Percentiles rank a stretch among this genome's conserved stretches.
Evolutionary conservation across 2,113 vertebrate species (phyloP).

Genomic region (Todiramphus saurophagus): DNA sequence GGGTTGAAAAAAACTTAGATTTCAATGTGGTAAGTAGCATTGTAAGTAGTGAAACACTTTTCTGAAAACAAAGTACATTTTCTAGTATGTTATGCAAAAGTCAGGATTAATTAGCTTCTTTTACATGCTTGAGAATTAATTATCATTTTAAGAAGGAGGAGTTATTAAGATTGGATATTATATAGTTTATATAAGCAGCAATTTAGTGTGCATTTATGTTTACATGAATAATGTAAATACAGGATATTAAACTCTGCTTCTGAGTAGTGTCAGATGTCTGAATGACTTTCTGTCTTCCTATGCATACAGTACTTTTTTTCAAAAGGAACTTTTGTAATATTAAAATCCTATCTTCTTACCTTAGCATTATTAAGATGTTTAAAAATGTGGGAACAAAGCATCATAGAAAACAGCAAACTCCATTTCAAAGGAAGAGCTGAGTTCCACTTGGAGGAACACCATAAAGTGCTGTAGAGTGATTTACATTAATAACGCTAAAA

Average conservation of each 20-base stretch:
- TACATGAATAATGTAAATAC: slow-evolving; percentile 16
- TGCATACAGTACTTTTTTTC: background rate
- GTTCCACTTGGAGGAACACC: background rate
- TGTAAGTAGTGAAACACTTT: slow-evolving; percentile 6
- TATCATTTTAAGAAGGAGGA: slow-evolving; percentile 23
- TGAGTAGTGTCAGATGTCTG: background rate
- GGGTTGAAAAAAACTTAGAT: slow-evolving; percentile 94
- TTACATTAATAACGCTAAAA: background rate
- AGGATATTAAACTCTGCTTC: background rate
- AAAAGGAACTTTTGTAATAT: background rate
- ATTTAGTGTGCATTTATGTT: slow-evolving; percentile 42
- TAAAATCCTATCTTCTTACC: background rate
- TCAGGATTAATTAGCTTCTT: slow-evolving; percentile 32
- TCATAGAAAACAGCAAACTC: background rate
- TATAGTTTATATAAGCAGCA: slow-evolving; percentile 45
- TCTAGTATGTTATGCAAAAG: slow-evolving; percentile 32
- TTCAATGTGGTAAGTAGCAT: slow-evolving; percentile 90
- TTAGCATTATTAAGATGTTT: background rate
- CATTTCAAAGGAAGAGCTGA: background rate
- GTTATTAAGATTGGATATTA: slow-evolving; percentile 17
- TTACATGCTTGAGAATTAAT: slow-evolving; percentile 35
- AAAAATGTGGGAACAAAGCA: background rate
- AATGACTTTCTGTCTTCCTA: background rate
- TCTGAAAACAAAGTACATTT: slow-evolving; percentile 30
- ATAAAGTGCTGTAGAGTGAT: background rate